Base-by-base conservation (phyloP, 2,888 invertebrate genomes). In the Papilio protenor region DNA sequence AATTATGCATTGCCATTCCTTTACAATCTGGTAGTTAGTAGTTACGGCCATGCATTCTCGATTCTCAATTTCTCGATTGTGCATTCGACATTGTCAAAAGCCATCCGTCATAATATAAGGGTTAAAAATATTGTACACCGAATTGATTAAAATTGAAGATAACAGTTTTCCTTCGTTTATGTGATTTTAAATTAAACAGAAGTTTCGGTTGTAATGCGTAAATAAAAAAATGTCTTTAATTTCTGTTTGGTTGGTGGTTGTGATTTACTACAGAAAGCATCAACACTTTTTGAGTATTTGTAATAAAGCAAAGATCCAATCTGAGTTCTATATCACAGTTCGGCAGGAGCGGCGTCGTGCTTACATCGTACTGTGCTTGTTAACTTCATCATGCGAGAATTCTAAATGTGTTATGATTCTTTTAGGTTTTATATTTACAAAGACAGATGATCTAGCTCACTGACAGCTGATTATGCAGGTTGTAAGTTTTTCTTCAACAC, bases 401-500 rank as follows among this genome's bases (percentile, higher is more conserved):
- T 85, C 85, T 85, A 89, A 92, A 91, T 88, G 90, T 92, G 91
- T 92, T 93, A 89, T 92, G 93, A 91, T 93, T 89, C 91, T 92
- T 91, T 94, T 90, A 92, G 90, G 91, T 93, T 93, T 94, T 91
- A 92, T 94, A 94, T 94, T 94, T 94, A 94, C 95, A 93, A 91
- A 90, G 93, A 94, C 95, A 95, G 94, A 94, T 95, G 95, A 95
- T 95, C 92, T 93, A 90, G 92, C 91, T 95, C 93, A 93, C 91
- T 95, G 95, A 95, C 95, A 95, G 94, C 95, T 95, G 95, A 95
- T 95, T 95, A 95, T 94, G 95, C 93, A 94, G 94, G 95, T 92
- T 93, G 94, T 91, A 92, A 92, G 94, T 93, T 94, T 94, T 94
- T 92, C 93, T 92, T 87, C 88, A 90, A 88, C 91, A 92, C 92